phyloP scores from a whole-genome alignment of 2,888 invertebrate species.

The Anthophora plumipes region DNA sequence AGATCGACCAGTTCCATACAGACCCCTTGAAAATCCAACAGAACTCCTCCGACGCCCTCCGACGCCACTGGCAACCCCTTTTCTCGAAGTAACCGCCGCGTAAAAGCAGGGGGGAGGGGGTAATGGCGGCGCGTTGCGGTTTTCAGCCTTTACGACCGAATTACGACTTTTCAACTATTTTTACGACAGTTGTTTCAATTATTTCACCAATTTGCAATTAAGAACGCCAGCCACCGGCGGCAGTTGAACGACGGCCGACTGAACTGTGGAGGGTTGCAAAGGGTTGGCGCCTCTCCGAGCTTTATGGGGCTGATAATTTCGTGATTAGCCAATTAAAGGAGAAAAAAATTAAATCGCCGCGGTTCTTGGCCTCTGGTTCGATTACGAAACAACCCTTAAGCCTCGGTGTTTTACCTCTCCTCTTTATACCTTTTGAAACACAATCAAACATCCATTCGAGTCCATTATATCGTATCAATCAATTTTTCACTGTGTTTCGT shows the following conservation, averaged over 20 bases:
- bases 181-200: conserved; percentile 85
- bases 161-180: conserved; percentile 84
- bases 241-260: conserved; percentile 64
- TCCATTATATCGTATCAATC: too few species aligned
- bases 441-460: not conserved
- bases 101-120: conserved; percentile 65
- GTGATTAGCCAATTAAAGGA: conserved; percentile 78
- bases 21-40: conserved; percentile 68
- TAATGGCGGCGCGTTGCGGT: conserved; percentile 81
- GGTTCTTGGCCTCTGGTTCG: conserved; percentile 11
- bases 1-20: conserved; percentile 65
- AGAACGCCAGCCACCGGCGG: conserved; percentile 76
- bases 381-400: conserved; percentile 25
- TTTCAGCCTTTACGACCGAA: conserved; percentile 82
- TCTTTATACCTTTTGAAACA: too few species aligned
- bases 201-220: conserved; percentile 85
- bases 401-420: too few species aligned
- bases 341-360: conserved; percentile 63
- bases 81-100: conserved; percentile 66
- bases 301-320: conserved; percentile 80
- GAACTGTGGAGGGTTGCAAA: conserved; percentile 65
- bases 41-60: conserved; percentile 64
- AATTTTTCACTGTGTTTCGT: too few species aligned
- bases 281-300: conserved; percentile 72
- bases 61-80: conserved; percentile 65